Evolutionary conservation across 2,888 invertebrate genomes (phyloP), one percentile per base, ranked within the genome.

Genomic region (Cetonia aurata): DNA sequence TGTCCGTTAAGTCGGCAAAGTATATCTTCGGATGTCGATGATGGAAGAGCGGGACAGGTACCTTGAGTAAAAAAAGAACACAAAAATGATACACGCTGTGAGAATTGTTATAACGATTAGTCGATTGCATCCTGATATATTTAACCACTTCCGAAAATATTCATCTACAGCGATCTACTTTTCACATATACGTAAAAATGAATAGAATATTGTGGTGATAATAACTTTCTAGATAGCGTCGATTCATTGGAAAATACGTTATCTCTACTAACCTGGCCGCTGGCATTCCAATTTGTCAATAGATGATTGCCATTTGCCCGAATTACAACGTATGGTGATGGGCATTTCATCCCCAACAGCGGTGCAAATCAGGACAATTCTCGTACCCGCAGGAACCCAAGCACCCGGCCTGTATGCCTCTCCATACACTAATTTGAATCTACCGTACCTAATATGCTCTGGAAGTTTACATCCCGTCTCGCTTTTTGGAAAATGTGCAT

Each of bases 1-100:
- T 44, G n/a, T 3, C 46, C 31, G 19, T 17, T 19, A 6, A 33
- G 37, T n/a, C 6, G 44, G 25, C 62, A 62, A 13, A 19, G 13
- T 17, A 62, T 44, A 6, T 41, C 44, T 41, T 62, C 41, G 15
- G 62, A 41, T 25, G 15, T 12, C 31, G 62, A 25, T 56, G n/a
- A 6, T 8, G 25, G 9, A 10, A 56, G 19, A 6, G 56, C 13
- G 13, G 25, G 25, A n/a, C 62, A 62, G 13, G 41, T 62, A 62
- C 41, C 62, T 62, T 25, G 25, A 25, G 4, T 3, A 25, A 25
- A 4, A 4, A 25, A 25, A 25, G 25, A 25, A 25, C 4, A 4
- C 25, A 25, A 25, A 25, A 25, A 4, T 4, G 25, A 4, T 25
- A 4, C 25, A 25, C 3, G 25, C 25, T 25, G 1, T 25, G 4